A percentile compares a stretch with the other conserved stretches of the same genome.
phyloP scores from a whole-genome alignment of 2,888 invertebrate genomes.

The Rhimphoctona megacephalus region DNA sequence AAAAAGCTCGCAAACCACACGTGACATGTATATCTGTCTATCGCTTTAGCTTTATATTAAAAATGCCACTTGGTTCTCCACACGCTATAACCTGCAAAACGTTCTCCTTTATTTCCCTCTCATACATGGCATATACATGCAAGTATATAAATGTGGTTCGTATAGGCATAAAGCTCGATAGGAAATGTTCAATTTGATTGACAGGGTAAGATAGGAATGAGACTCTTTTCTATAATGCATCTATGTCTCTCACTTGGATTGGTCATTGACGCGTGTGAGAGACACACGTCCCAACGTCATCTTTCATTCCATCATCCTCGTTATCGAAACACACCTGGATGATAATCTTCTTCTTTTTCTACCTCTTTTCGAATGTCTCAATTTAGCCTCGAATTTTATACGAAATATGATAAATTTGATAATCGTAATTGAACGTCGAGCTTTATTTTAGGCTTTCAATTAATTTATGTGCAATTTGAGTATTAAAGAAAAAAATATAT shows the following conservation, averaged over 20 bases:
- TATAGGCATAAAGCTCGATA: slow-evolving; percentile 8
- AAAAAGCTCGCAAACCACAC: slow-evolving; percentile 32
- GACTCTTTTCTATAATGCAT: slow-evolving; percentile 50
- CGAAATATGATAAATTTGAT: not conserved
- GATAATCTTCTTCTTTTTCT: not conserved
- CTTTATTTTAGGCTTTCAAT: slow-evolving; percentile 18
- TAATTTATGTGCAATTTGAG: slow-evolving; percentile 46
- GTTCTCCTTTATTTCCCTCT: slow-evolving; percentile 34
- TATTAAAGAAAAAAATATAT: slow-evolving; percentile 16
- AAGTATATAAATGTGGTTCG: not conserved
- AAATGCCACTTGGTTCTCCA: slow-evolving; percentile 20
- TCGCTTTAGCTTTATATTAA: slow-evolving; percentile 30
- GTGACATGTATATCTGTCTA: not conserved
- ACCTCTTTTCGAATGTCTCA: not conserved
- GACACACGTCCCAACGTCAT: slow-evolving; percentile 58
- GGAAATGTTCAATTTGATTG: slow-evolving; percentile 57
- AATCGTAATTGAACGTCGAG: slow-evolving; percentile 14
- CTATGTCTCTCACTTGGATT: slow-evolving; percentile 48
- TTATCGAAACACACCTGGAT: not conserved
- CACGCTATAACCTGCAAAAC: slow-evolving; percentile 5
- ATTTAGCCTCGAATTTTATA: not conserved
- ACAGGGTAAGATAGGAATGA: slow-evolving; percentile 43
- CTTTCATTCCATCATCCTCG: slow-evolving; percentile 35
- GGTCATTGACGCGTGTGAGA: slow-evolving; percentile 50
- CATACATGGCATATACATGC: not conserved